Base-by-base conservation (phyloP, 2,888 invertebrate genomes). In the Rosalia funebris region DNA sequence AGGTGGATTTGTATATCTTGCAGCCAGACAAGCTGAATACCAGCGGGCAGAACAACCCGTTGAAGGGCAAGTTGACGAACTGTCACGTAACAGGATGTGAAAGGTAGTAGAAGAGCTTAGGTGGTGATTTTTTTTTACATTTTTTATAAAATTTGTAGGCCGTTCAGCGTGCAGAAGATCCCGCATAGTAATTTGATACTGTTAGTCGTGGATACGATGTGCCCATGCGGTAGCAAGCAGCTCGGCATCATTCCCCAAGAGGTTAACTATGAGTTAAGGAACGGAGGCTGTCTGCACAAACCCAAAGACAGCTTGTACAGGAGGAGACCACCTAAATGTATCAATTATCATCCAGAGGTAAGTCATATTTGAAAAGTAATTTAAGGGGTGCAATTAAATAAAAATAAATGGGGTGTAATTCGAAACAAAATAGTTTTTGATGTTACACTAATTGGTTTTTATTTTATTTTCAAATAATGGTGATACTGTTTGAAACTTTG, bases 111-210 rank as follows among this genome's bases (percentile, higher is more conserved):
- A n/a, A n/a, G n/a, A n/a, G n/a, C n/a, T n/a, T n/a, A n/a, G n/a
- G n/a, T n/a, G n/a, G n/a, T n/a, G n/a, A n/a, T n/a, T n/a, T n/a
- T n/a, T n/a, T n/a, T n/a, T n/a, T n/a, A n/a, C n/a, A n/a, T n/a
- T n/a, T n/a, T n/a, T n/a, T n/a, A n/a, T n/a, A 25, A 25, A 25
- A 25, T 57, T 16, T 68, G 15, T 45, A 92, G 95, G 75, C 94
- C 94, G 17, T 95, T 95, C 83, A 95, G 94, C 83, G 94, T 95
- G 56, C 94, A 95, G 78, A 93, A 93, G 83, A 93, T 95, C 75
- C 93, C 91, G 46, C 91, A 93, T 80, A 95, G 94, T 77, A 95
- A 95, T 84, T 83, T 95, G 72, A 92, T 95, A 74, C 83, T 95
- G 66, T 84, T 95, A 65, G 95, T 94, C 66, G 94, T 95, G 72